Conservation (phyloP, 2,888 invertebrate genomes). For the Phymatocera aterrima region DNA sequence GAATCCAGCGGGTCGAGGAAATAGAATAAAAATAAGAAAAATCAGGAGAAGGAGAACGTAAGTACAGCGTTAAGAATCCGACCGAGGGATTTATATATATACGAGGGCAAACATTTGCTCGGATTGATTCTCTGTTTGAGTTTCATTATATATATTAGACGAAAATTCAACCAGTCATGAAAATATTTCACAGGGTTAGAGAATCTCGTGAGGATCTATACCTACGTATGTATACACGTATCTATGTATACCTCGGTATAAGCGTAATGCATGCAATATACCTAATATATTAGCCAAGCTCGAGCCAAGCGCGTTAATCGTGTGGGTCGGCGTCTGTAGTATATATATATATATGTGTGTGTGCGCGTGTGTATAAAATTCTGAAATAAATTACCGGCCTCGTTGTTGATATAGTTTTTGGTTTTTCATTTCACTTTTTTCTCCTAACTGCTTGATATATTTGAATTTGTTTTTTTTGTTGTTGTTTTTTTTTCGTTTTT, state of each 20-base stretch:
- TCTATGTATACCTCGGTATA: too few relatives aligned
- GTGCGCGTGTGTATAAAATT: neutral
- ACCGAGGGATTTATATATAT: neutral
- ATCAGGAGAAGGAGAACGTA: too few relatives aligned
- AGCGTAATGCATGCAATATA: too few relatives aligned
- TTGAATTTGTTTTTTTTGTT: neutral
- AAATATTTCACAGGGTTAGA: too few relatives aligned
- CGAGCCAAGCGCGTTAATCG: too few relatives aligned
- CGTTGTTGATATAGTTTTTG: neutral
- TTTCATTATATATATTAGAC: neutral
- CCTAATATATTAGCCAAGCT: too few relatives aligned
- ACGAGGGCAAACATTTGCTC: neutral
- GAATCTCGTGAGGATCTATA: too few relatives aligned
- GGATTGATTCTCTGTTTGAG: slow-evolving; percentile 16
- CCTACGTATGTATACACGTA: too few relatives aligned
- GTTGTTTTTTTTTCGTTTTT: neutral
- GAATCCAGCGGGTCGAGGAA: too few relatives aligned
- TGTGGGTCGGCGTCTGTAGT: too few relatives aligned
- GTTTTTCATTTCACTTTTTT: neutral
- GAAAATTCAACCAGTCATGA: neutral
- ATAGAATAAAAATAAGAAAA: neutral
- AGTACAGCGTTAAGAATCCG: neutral
- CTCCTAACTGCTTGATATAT: too few relatives aligned
- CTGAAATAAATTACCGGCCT: neutral
- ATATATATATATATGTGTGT: too few relatives aligned